Conservation (phyloP, 2,113 vertebrate genomes). For the rabbit (Oryctolagus cuniculus) region mOryCun1.1 NC_091438.1:5636001-5636500, state of each 20-base stretch:
- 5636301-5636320: slow-evolving; percentile 9
- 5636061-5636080: slow-evolving; percentile 78
- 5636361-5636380: background rate
- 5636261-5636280: background rate
- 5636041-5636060: slow-evolving; percentile 82
- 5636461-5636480: background rate
- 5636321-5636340: background rate
- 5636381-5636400: background rate
- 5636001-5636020: slow-evolving; percentile 82
- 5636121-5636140: slow-evolving; percentile 34
- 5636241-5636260: background rate
- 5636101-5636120: slow-evolving; percentile 77
- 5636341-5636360: background rate
- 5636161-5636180: background rate
- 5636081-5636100: slow-evolving; percentile 82
- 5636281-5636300: background rate
- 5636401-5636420: background rate
- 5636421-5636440: background rate
- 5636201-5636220: slow-evolving; percentile 26
- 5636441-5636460: background rate
- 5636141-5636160: background rate
- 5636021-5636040: slow-evolving; percentile 83
- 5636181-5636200: slow-evolving; percentile 15
- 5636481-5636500: background rate
- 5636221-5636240: slow-evolving; percentile 54